A percentile compares a stretch with the other conserved stretches of the same genome.
Evolutionary conservation across 1,140 invertebrate species (phyloP).

Genomic region (Lepidotrigona ventralis): DNA sequence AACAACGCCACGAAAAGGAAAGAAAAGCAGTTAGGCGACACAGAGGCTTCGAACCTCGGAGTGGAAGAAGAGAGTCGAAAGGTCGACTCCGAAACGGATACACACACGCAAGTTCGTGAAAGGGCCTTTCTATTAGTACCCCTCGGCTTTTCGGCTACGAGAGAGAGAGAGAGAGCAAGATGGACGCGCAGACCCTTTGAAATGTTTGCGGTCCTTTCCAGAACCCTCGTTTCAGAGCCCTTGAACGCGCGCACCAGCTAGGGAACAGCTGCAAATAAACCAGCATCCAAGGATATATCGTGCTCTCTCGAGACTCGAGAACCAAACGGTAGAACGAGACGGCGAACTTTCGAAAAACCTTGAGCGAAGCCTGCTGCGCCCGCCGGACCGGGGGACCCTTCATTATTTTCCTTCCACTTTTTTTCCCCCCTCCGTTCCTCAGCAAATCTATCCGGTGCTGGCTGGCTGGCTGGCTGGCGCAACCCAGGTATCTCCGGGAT

Average conservation of each 20-base stretch:
- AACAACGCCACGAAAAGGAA: slow-evolving; percentile 9
- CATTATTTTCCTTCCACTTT: slow-evolving; percentile 50
- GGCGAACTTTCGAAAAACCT: slow-evolving; percentile 50
- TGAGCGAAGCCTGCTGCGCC: slow-evolving; percentile 29
- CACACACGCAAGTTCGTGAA: slow-evolving; percentile 37
- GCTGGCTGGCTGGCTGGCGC: background rate
- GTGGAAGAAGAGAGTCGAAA: background rate
- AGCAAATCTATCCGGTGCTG: slow-evolving; percentile 32
- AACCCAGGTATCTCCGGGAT: slow-evolving; percentile 64
- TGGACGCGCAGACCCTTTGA: slow-evolving; percentile 45
- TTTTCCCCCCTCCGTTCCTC: slow-evolving; percentile 22
- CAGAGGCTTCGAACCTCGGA: slow-evolving; percentile 17
- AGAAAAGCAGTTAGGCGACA: background rate
- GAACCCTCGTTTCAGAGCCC: slow-evolving; percentile 49
- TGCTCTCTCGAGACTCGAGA: background rate
- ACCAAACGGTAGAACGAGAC: background rate
- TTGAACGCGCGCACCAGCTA: slow-evolving; percentile 32
- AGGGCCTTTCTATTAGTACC: slow-evolving; percentile 50
- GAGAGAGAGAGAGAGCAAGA: background rate
- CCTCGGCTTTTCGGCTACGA: slow-evolving; percentile 34
- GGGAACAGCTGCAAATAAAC: slow-evolving; percentile 71
- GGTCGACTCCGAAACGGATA: slow-evolving; percentile 29
- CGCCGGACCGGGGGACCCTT: slow-evolving; percentile 25
- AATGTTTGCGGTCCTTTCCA: slow-evolving; percentile 53
- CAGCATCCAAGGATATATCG: slow-evolving; percentile 41